These are phyloP conservation scores for Bombus huntii DNA, from an alignment of 1,140 invertebrate species.

Conservation along the genomic window DNA sequence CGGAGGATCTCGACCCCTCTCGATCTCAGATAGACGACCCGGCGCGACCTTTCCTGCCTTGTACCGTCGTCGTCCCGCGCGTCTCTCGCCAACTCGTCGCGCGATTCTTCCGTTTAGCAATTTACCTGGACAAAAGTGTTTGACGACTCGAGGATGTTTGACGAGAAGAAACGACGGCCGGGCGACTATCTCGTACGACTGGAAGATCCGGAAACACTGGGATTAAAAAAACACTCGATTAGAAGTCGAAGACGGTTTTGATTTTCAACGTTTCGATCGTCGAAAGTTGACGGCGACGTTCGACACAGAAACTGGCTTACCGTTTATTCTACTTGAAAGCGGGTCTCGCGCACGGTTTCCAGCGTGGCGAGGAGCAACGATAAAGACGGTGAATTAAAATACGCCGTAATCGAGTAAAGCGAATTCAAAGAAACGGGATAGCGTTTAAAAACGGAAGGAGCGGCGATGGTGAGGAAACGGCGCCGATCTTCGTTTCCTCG, in stretches of 20 bases:
- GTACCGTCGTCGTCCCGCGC: too few species aligned
- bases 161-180: not conserved
- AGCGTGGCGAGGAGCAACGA: too few species aligned
- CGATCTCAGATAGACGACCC: conserved; percentile 5
- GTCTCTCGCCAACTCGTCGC: not conserved
- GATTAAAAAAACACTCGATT: too few species aligned
- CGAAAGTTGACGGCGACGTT: too few species aligned
- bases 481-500: conserved; percentile 28
- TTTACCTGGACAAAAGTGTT: not conserved
- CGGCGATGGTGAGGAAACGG: conserved; percentile 33
- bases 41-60: too few species aligned
- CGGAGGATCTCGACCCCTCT: not conserved
- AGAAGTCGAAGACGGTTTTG: too few species aligned
- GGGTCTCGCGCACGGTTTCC: not conserved
- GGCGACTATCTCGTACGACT: too few species aligned
- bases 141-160: conserved; percentile 2
- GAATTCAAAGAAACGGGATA: conserved; percentile 18
- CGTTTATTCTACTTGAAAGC: too few species aligned
- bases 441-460: conserved; percentile 41
- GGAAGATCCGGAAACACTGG: not conserved
- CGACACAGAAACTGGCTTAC: too few species aligned
- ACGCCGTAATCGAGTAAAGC: conserved; percentile 36
- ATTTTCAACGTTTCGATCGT: too few species aligned
- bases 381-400: conserved; percentile 39
- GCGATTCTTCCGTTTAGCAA: too few species aligned